phyloP scores from a whole-genome alignment of 1,140 invertebrate species.

The Solenopsis invicta region DNA sequence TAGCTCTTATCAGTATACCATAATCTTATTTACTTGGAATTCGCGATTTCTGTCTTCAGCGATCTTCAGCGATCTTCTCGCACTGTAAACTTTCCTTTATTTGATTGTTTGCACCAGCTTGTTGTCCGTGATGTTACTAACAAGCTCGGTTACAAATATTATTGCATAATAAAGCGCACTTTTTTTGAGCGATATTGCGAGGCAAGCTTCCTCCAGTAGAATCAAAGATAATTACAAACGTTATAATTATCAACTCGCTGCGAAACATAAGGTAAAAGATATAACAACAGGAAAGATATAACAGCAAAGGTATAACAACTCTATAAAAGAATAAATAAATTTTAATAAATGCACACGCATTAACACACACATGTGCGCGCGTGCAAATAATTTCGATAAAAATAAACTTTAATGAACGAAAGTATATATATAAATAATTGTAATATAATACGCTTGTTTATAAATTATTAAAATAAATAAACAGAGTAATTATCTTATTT shows the following conservation, averaged over 20 bases:
- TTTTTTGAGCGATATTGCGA: slow-evolving; percentile 33
- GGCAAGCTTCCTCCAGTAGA: neutral
- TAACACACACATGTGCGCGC: neutral
- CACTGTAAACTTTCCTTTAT: slow-evolving; percentile 37
- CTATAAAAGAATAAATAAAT: neutral
- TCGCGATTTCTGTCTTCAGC: slow-evolving; percentile 1
- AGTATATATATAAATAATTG: neutral
- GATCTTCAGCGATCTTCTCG: slow-evolving; percentile 22
- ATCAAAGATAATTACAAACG: slow-evolving; percentile 47
- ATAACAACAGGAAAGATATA: neutral
- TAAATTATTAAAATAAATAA: neutral
- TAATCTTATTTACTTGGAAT: slow-evolving; percentile 9
- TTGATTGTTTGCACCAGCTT: slow-evolving; percentile 35
- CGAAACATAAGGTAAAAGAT: slow-evolving; percentile 11
- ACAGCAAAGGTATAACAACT: no score
- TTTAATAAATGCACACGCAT: neutral
- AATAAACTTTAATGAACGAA: neutral
- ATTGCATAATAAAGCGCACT: slow-evolving; percentile 55
- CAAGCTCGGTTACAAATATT: slow-evolving; percentile 46
- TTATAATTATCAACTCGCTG: slow-evolving; percentile 21
- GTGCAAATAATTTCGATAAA: neutral
- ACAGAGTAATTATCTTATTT: no score
- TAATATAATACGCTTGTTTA: neutral
- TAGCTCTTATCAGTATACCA: slow-evolving; percentile 1
- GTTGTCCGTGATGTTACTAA: slow-evolving; percentile 39